Evolutionary conservation across 1,140 invertebrate species (phyloP).

Genomic region (Bombus superbus): DNA sequence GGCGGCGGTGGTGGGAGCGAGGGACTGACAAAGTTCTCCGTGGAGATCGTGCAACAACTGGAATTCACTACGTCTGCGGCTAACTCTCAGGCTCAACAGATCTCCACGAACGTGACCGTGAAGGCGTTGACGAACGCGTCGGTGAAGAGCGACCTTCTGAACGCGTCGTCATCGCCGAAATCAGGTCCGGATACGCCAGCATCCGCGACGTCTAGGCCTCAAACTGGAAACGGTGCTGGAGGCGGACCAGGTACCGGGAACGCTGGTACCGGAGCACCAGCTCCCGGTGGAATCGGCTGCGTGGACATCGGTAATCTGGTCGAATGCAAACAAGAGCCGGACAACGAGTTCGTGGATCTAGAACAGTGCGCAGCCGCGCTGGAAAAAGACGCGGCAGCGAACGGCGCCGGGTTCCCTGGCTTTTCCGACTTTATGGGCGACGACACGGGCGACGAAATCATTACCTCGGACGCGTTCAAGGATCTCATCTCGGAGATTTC

Average conservation of each 20-base stretch:
- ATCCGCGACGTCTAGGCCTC: slow-evolving; percentile 62
- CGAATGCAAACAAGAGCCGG: slow-evolving; percentile 93
- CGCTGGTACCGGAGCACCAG: slow-evolving; percentile 58
- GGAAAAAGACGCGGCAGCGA: slow-evolving; percentile 90
- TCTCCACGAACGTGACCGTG: slow-evolving; percentile 96
- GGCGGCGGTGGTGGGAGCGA: slow-evolving; percentile 80
- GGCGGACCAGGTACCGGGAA: slow-evolving; percentile 61
- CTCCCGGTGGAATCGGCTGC: slow-evolving; percentile 69
- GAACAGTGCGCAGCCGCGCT: slow-evolving; percentile 90
- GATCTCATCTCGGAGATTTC: slow-evolving; percentile 94
- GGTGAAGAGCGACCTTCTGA: slow-evolving; percentile 88
- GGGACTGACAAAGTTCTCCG: slow-evolving; percentile 91
- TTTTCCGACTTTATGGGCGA: slow-evolving; percentile 91
- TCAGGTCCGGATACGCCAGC: slow-evolving; percentile 75
- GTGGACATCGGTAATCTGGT: slow-evolving; percentile 85
- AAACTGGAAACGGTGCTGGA: slow-evolving; percentile 64
- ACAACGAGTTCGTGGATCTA: slow-evolving; percentile 92
- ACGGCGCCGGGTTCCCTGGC: slow-evolving; percentile 88
- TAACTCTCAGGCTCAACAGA: slow-evolving; percentile 93
- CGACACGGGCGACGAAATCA: slow-evolving; percentile 91
- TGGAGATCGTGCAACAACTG: slow-evolving; percentile 94
- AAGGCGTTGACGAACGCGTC: slow-evolving; percentile 93
- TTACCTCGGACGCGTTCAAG: slow-evolving; percentile 92
- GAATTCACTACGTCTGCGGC: slow-evolving; percentile 93
- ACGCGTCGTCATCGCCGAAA: slow-evolving; percentile 83